A percentile compares a stretch with the other conserved stretches of the same genome.
Evolutionary conservation across 2,113 vertebrate species (phyloP).

Genomic region (Ardeotis arabs): DNA sequence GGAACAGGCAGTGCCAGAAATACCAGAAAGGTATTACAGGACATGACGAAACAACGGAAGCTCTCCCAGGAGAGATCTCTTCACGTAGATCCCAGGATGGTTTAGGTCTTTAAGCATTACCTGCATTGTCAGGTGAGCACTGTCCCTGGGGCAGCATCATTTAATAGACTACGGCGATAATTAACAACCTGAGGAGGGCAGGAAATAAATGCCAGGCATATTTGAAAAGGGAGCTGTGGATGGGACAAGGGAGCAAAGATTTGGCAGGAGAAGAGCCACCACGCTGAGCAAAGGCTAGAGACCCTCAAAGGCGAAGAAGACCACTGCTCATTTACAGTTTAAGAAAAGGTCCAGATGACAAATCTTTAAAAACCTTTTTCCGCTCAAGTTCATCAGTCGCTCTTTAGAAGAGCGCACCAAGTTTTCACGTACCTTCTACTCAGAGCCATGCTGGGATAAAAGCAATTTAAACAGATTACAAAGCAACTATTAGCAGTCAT

Average conservation of each 20-base stretch:
- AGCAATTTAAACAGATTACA: neutral
- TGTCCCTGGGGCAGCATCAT: neutral
- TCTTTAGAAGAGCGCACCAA: neutral
- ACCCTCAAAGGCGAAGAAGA: neutral
- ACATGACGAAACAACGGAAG: neutral
- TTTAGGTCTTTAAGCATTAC: neutral
- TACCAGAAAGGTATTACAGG: neutral
- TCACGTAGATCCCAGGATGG: neutral
- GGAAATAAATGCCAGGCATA: neutral
- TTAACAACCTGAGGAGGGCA: neutral
- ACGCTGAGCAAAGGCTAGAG: accelerated
- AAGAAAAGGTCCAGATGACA: neutral
- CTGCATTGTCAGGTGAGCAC: neutral
- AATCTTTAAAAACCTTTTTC: neutral
- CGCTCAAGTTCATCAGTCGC: neutral
- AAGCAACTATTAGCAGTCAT: neutral
- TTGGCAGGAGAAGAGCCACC: neutral
- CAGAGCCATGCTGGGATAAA: neutral
- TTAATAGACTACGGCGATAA: neutral
- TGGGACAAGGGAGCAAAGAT: neutral
- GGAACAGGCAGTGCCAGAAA: neutral
- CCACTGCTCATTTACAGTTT: neutral
- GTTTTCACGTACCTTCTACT: neutral
- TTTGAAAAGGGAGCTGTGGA: neutral
- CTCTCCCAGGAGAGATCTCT: neutral